Evolutionary conservation across 2,797 vertebrate genomes (phyloP).

Genomic region (Enteromius mattozi): DNA sequence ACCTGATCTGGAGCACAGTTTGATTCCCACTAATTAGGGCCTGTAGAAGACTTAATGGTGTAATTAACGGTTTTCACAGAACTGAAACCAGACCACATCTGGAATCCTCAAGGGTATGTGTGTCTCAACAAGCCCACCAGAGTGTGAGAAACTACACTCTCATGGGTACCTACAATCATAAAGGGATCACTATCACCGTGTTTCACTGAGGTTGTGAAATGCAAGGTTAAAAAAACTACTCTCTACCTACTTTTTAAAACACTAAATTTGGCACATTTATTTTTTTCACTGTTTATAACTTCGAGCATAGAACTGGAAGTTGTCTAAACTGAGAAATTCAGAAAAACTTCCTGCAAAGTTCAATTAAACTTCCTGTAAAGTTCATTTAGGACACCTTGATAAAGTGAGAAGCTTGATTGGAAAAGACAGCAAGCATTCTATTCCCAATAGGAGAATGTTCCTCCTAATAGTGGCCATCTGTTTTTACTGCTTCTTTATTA

Average conservation of each 20-base stretch:
- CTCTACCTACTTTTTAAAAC: not conserved
- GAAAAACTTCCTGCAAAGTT: not conserved
- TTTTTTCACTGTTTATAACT: not conserved
- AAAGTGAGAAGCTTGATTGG: not conserved
- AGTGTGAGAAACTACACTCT: constrained; percentile 77
- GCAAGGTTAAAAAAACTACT: not conserved
- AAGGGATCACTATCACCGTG: constrained; percentile 9
- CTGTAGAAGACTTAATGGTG: constrained; percentile 73
- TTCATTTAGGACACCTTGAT: constrained; percentile 30
- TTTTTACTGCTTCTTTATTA: constrained; percentile 45
- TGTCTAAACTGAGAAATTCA: not conserved
- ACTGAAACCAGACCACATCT: constrained; percentile 78
- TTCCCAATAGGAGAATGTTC: constrained; percentile 21
- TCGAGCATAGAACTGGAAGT: not conserved
- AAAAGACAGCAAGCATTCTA: not conserved
- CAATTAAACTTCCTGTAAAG: not conserved
- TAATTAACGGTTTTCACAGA: constrained; percentile 79
- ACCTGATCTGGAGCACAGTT: constrained; percentile 65
- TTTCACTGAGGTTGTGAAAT: constrained; percentile 16
- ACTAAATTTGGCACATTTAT: not conserved
- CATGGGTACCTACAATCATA: not conserved
- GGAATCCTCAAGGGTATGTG: constrained; percentile 73
- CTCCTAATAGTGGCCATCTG: constrained; percentile 38
- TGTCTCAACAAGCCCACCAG: constrained; percentile 73
- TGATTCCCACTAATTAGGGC: constrained; percentile 75